Percentiles rank a stretch among this genome's conserved stretches.
phyloP scores from a whole-genome alignment of 2,797 vertebrate genomes.

The Sciurus carolinensis region DNA sequence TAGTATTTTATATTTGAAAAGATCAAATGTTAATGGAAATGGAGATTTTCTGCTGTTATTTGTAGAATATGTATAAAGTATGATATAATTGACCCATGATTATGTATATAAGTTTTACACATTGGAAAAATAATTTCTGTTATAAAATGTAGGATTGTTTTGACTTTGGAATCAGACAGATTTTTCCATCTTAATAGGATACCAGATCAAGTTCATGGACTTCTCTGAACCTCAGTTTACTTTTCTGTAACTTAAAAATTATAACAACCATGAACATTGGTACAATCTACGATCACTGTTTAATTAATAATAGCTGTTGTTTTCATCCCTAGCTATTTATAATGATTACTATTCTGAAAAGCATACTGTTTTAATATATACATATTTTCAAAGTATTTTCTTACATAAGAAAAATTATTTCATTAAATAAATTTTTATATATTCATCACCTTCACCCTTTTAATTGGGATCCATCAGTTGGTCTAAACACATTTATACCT shows the following conservation, averaged over 20 bases:
- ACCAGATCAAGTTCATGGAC: not conserved
- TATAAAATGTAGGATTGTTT: not conserved
- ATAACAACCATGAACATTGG: not conserved
- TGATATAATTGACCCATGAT: not conserved
- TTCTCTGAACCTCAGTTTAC: not conserved
- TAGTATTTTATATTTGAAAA: not conserved
- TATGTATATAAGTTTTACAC: not conserved
- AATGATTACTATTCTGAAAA: not conserved
- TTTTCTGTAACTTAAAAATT: not conserved
- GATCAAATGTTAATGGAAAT: not conserved
- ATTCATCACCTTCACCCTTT: not conserved
- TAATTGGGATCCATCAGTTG: not conserved
- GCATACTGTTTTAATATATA: not conserved
- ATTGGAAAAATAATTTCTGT: not conserved
- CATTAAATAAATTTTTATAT: not conserved
- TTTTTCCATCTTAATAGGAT: not conserved
- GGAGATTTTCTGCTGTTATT: not conserved
- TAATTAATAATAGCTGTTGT: not conserved
- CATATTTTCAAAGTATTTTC: not conserved
- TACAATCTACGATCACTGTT: not conserved
- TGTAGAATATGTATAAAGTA: not conserved
- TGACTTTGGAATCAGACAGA: not conserved
- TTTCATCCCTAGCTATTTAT: not conserved
- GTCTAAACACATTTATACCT: not conserved
- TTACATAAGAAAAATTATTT: not conserved